Evolutionary conservation across 2,113 vertebrate genomes (phyloP).

Genomic region (Vireo altiloquus): DNA sequence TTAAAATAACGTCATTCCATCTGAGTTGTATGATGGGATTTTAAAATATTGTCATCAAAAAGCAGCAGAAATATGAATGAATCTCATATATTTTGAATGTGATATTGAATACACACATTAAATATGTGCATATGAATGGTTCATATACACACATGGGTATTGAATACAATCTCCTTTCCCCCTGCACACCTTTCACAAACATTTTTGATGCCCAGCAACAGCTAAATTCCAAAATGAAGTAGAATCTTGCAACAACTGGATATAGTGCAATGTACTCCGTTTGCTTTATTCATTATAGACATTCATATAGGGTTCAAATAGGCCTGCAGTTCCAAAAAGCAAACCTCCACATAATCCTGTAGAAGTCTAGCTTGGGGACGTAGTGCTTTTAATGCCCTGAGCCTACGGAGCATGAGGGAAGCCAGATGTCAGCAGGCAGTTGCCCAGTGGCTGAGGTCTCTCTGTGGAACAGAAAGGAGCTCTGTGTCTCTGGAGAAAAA

Average conservation of each 20-base stretch:
- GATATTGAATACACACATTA: neutral
- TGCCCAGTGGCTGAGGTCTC: neutral
- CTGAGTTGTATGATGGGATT: neutral
- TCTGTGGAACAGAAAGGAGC: neutral
- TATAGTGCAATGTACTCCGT: neutral
- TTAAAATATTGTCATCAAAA: neutral
- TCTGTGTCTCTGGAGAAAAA: neutral
- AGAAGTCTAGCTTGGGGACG: neutral
- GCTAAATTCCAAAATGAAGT: neutral
- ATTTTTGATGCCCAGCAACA: neutral
- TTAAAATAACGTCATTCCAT: neutral
- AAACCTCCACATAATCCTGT: neutral
- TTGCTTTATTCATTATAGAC: neutral
- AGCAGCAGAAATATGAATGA: neutral
- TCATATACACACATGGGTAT: neutral
- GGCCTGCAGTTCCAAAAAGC: neutral
- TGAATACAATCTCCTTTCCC: neutral
- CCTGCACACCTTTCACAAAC: neutral
- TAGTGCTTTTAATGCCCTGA: neutral
- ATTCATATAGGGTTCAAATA: neutral
- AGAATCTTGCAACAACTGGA: neutral
- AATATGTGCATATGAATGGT: neutral
- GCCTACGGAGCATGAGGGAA: neutral
- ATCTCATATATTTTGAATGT: neutral
- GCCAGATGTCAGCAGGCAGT: neutral